Conservation (phyloP, 2,888 invertebrate species). For the Aplocera efformata region DNA sequence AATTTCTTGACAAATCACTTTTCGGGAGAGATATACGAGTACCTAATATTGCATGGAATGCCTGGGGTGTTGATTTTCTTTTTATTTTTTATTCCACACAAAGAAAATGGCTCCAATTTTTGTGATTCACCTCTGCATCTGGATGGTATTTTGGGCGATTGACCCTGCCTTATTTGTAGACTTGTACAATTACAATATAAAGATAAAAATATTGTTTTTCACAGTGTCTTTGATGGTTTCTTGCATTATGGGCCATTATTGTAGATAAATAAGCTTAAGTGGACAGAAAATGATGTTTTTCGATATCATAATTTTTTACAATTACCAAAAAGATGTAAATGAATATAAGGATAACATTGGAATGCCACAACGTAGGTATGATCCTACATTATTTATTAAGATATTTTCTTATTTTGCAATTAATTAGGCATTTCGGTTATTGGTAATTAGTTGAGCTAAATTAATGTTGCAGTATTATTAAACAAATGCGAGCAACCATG, state of each 20-base stretch:
- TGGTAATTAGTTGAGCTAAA: too few species aligned
- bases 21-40: constrained; percentile 31
- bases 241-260: constrained; percentile 26
- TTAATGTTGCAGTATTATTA: too few species aligned
- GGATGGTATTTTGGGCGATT: constrained; percentile 33
- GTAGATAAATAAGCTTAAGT: constrained; percentile 28
- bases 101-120: constrained; percentile 33
- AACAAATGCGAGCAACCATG: too few species aligned
- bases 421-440: constrained; percentile 6
- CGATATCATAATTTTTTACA: constrained; percentile 9
- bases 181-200: constrained; percentile 33
- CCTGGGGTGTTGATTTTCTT: constrained; percentile 17
- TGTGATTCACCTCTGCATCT: constrained; percentile 38
- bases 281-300: constrained; percentile 23
- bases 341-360: constrained; percentile 13
- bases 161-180: constrained; percentile 39
- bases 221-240: constrained; percentile 27
- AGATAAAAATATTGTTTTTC: constrained; percentile 36
- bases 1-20: constrained; percentile 35
- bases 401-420: constrained; percentile 14
- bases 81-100: constrained; percentile 20
- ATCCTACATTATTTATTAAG: constrained; percentile 13
- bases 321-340: constrained; percentile 13
- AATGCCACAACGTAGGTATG: constrained; percentile 16
- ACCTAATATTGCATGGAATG: constrained; percentile 18